Evolutionary conservation across 2,797 vertebrate genomes (phyloP), one percentile per base, ranked within the genome.

Genomic region (Typhlichthys subterraneus): DNA sequence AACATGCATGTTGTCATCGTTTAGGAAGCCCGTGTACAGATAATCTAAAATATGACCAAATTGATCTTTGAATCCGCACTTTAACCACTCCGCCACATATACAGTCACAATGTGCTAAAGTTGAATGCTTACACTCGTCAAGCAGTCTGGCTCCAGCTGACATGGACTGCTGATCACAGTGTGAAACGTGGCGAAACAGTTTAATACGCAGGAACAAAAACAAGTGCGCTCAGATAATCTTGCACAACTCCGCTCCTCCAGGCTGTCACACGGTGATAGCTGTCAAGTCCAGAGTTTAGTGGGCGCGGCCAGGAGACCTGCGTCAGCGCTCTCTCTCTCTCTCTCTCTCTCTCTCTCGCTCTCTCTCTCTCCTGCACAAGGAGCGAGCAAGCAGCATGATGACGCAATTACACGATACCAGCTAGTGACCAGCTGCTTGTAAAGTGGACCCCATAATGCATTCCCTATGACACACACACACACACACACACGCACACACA

Each of bases 361-460:
- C 50, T 53, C 51, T 53, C 51, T 53, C 14, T 53, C 52, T 31
- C 53, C 29, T 12, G 17, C 31, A 38, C 33, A 38, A 7, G 8
- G 33, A 38, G 33, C 33, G 7, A 38, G 33, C 33, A 6, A 38
- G 33, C 33, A 38, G 33, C 33, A 38, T 38, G 33, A 38, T 6
- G 33, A 38, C 33, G 33, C 33, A 38, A 9, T 38, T 38, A 38
- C 33, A 38, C 8, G 33, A 38, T 6, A 38, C 33, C 33, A 38
- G 33, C 33, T 38, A 19, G 56, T 45, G 63, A 83, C 62, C 70
- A 73, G 61, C 73, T 79, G 73, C 73, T 77, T 83, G 79, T 57
- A 73, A 72, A 72, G 76, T 73, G 60, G 61, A 72, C 45, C 72
- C 61, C 47, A 59, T 49, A 54, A 72, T 62, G 59, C 46, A 72